Evolutionary conservation across 1,140 invertebrate species (phyloP), one percentile per base, ranked within the genome.

Genomic region (Melitaea cinxia): DNA sequence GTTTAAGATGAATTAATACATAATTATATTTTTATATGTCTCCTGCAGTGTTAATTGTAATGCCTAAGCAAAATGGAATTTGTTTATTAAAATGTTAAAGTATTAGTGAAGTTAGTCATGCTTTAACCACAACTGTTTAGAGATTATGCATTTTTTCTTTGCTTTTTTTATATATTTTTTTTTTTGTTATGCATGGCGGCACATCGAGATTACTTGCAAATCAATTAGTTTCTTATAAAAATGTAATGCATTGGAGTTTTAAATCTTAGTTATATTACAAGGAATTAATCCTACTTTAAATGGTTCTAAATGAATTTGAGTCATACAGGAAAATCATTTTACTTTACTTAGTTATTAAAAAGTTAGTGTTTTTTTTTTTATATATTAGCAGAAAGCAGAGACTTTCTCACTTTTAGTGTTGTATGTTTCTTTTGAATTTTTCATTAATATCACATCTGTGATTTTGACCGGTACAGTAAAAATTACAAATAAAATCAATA

Each of bases 261-360:
- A 42, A 9, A 17, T 42, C 37, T 42, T 42, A 33, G 12, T 33
- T 4, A 42, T 15, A 15, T 19, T 47, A 47, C 42, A 17, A 23
- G 14, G 42, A 47, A 47, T 39, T 6, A 14, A n/a, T 47, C 10
- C 12, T 47, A 4, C n/a, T 42, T n/a, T 17, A 17, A 42, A 42
- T 17, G 4, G 14, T 7, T 14, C 4, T 39, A 15, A 39, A 39
- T 4, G 10, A 7, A 45, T 47, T 47, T 47, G 42, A 47, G 19
- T 47, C 42, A 47, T 47, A 23, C 10, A 47, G 42, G 42, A 47
- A 47, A 47, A 47, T 12, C 12, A 47, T 23, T 47, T 47, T 12
- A 12, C 4, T 47, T 39, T n/a, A n/a, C n/a, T n/a, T n/a, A n/a
- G n/a, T n/a, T n/a, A n/a, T n/a, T n/a, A n/a, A n/a, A n/a, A n/a